Base-by-base conservation (phyloP, 1,140 invertebrate genomes). In the Coptotermes formosanus region DNA sequence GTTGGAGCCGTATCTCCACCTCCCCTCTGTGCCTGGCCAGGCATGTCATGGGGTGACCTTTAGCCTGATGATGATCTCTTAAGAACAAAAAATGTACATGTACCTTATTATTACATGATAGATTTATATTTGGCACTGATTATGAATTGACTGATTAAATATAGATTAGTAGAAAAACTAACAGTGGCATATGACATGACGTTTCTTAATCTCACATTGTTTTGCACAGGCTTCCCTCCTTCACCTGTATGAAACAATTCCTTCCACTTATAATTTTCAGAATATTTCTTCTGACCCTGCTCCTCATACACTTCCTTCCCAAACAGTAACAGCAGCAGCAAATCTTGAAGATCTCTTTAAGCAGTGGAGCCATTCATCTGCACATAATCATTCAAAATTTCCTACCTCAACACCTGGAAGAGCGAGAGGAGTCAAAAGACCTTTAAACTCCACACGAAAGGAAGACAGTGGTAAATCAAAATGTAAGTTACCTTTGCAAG, bases 221-320 rank as follows among this genome's bases (percentile, higher is more conserved):
- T 55, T 55, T 55, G 30, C 21, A 52, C 82, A 91, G 91, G 92
- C 91, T 85, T 95, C 94, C 85, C 89, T 97, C 85, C 88, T 92
- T 44, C 93, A 93, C 88, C 90, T 94, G 69, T 97, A 94, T 92
- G 94, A 95, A 89, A 93, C 91, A 88, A 92, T 94, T 82, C 95
- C 95, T 81, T 93, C 93, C 84, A 94, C 92, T 94, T 94, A 92
- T 95, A 96, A 88, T 84, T 32, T 84, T 84, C 83, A 84, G n/a
- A 55, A 55, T 30, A 75, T 75, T n/a, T 75, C 64, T 75, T 30
- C 64, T 75, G n/a, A 8, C n/a, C 64, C 64, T n/a, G 64, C 30
- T 75, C 64, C 64, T 30, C 48, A 55, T 23, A 38, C 59, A 14
- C 45, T 16, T 52, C 83, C 83, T 8, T 59, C 83, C 83, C 45